phyloP scores from a whole-genome alignment of 2,797 vertebrate genomes.

The Neosalanx taihuensis region DNA sequence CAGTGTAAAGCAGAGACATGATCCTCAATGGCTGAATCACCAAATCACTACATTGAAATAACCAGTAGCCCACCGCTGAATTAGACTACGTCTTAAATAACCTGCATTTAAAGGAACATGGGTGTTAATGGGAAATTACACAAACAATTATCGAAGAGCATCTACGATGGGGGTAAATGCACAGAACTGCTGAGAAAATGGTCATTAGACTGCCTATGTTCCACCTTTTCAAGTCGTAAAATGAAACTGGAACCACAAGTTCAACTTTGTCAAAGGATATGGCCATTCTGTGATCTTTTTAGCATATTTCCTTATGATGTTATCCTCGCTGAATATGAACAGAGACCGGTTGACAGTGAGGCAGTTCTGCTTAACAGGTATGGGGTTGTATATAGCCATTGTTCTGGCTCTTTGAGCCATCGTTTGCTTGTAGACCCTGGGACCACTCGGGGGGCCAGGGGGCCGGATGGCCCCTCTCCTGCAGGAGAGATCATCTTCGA shows the following conservation, averaged over 20 bases:
- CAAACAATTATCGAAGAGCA: neutral
- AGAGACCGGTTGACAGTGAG: slow-evolving; percentile 96
- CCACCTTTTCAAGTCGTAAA: neutral
- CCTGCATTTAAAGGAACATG: neutral
- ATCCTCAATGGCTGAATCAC: neutral
- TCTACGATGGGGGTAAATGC: neutral
- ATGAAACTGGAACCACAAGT: neutral
- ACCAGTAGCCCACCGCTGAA: too few relatives aligned
- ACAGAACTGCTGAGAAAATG: neutral
- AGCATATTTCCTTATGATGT: slow-evolving; percentile 96
- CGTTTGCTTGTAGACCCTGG: slow-evolving; percentile 89
- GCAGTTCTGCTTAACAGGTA: slow-evolving; percentile 95
- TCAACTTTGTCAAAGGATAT: slow-evolving; percentile 82
- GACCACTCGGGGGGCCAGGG: slow-evolving; percentile 78
- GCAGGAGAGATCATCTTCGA: slow-evolving; percentile 87
- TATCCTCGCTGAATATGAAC: slow-evolving; percentile 98
- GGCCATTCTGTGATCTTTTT: slow-evolving; percentile 99
- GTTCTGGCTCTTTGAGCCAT: slow-evolving; percentile 95
- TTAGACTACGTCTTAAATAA: too few relatives aligned
- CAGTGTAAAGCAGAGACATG: neutral
- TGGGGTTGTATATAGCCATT: slow-evolving; percentile 98
- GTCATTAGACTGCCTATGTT: neutral
- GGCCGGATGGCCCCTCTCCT: slow-evolving; percentile 78
- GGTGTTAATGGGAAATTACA: neutral
- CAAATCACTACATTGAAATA: neutral